A percentile compares a stretch with the other conserved stretches of the same genome.
Evolutionary conservation across 2,113 vertebrate genomes (phyloP).

Genomic region (Amazona vittata): DNA sequence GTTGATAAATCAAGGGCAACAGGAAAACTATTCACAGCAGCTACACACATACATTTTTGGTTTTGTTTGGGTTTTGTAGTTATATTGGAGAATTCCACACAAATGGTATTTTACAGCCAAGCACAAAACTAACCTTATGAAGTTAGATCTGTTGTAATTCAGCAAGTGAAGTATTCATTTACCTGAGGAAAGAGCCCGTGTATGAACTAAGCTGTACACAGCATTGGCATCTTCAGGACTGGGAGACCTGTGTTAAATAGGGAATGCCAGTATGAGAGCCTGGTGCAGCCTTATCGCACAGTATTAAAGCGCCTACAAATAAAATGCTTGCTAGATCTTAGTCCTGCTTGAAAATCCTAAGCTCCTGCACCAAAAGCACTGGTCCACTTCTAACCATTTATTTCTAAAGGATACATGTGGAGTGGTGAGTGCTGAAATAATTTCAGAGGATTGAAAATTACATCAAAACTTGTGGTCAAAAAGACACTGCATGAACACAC

Average conservation of each 20-base stretch:
- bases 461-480: background rate
- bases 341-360: background rate
- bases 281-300: fast-evolving
- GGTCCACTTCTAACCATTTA: background rate
- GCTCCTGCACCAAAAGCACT: background rate
- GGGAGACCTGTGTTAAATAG: background rate
- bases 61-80: background rate
- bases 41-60: background rate
- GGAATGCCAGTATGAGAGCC: background rate
- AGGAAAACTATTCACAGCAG: background rate
- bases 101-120: background rate
- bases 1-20: background rate
- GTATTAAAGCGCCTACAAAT: background rate
- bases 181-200: background rate
- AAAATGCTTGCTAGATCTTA: background rate
- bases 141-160: background rate
- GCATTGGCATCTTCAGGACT: background rate
- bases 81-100: background rate
- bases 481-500: background rate
- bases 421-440: background rate
- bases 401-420: background rate
- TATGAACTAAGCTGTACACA: background rate
- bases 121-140: background rate
- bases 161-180: background rate
- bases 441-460: background rate